Percentiles rank a stretch among this genome's conserved stretches.
Conservation (phyloP, 2,797 vertebrate species). For the Trachurus trachurus region DNA sequence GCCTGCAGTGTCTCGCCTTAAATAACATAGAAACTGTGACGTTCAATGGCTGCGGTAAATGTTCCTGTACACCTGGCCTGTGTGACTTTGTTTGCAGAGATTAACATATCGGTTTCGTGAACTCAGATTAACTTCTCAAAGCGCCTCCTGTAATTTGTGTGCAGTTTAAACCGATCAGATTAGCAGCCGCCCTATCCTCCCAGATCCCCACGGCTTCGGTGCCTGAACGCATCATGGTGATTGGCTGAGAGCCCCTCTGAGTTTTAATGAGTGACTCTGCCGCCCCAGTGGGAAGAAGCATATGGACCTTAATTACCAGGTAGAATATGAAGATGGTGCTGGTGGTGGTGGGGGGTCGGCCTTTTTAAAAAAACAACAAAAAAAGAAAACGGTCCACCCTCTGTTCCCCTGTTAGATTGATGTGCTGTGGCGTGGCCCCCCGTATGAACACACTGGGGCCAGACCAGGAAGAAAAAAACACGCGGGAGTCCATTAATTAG, state of each 20-base stretch:
- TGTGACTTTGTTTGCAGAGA: background rate
- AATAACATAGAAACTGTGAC: background rate
- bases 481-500: slow-evolving; percentile 74
- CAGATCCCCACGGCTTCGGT: background rate
- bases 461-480: slow-evolving; percentile 38
- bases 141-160: slow-evolving; percentile 14
- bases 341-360: background rate
- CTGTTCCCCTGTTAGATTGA: slow-evolving; percentile 46
- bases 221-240: background rate
- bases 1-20: no score
- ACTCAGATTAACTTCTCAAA: slow-evolving; percentile 26
- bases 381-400: slow-evolving; percentile 40
- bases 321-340: slow-evolving; percentile 18
- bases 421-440: slow-evolving; percentile 43
- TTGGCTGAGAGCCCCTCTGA: background rate
- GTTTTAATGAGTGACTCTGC: slow-evolving; percentile 49
- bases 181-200: slow-evolving; percentile 1
- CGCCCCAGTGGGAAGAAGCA: slow-evolving; percentile 57
- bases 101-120: background rate
- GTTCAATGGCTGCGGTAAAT: background rate
- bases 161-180: slow-evolving; percentile 32
- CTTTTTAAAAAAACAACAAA: background rate
- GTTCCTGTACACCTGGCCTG: background rate
- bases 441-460: slow-evolving; percentile 39
- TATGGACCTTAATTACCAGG: slow-evolving; percentile 71